Conservation (phyloP, 2,113 vertebrate species). For the Myotis lucifugus region DNA sequence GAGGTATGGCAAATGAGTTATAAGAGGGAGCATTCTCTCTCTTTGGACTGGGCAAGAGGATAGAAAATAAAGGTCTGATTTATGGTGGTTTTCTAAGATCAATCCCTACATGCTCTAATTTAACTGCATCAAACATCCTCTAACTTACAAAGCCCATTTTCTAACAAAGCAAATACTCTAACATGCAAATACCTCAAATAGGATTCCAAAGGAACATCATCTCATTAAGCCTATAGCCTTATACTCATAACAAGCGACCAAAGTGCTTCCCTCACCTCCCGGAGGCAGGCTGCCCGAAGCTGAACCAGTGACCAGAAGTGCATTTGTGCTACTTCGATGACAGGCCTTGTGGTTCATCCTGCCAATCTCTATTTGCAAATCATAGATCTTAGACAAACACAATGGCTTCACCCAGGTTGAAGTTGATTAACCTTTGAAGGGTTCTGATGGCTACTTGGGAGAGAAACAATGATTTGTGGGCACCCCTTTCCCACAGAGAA, state of each 20-base stretch:
- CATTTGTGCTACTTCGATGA: conserved; percentile 32
- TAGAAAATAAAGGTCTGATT: not conserved
- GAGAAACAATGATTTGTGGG: conserved; percentile 9
- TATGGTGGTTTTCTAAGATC: not conserved
- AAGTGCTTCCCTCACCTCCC: not conserved
- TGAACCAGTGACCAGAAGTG: not conserved
- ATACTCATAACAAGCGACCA: not conserved
- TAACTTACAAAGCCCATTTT: not conserved
- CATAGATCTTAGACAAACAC: conserved; percentile 17
- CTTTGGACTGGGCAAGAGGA: not conserved
- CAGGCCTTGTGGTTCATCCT: not conserved
- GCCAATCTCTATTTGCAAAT: conserved; percentile 33
- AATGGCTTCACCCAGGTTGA: not conserved
- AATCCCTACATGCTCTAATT: not conserved
- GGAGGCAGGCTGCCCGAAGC: not conserved
- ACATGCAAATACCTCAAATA: not conserved
- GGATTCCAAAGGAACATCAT: not conserved
- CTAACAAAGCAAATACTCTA: not conserved
- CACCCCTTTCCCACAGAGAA: not conserved
- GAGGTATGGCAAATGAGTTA: not conserved
- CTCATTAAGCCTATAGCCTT: not conserved
- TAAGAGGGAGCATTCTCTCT: not conserved
- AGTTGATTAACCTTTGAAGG: conserved; percentile 44
- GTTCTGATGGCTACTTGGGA: not conserved
- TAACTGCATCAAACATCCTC: not conserved